phyloP scores from a whole-genome alignment of 2,797 vertebrate species.

The Margarornis squamiger region DNA sequence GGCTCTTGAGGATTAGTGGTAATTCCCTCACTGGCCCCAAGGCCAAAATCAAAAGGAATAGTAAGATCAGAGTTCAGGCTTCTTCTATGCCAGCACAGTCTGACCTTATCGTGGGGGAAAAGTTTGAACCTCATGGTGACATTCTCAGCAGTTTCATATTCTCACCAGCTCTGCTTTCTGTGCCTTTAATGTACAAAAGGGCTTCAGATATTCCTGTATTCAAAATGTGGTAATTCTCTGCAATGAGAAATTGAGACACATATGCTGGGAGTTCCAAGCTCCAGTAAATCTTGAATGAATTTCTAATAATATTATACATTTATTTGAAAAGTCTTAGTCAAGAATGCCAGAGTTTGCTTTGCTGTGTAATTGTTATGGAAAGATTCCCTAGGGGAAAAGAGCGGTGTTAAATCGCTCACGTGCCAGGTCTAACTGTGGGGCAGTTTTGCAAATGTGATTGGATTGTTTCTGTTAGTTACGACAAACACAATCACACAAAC shows the following conservation, averaged over 20 bases:
- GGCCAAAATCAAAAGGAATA: neutral
- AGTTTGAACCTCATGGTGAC: neutral
- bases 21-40: neutral
- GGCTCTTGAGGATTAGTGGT: neutral
- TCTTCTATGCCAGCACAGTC: neutral
- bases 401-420: neutral
- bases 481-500: neutral
- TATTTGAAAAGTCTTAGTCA: neutral
- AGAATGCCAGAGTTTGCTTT: neutral
- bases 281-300: neutral
- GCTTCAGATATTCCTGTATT: neutral
- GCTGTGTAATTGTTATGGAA: neutral
- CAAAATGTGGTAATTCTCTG: neutral
- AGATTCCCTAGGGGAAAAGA: neutral
- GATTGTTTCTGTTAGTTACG: neutral
- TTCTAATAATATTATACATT: neutral
- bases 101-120: neutral
- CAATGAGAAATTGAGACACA: neutral
- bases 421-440: neutral
- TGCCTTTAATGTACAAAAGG: neutral
- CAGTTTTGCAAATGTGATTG: neutral
- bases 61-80: neutral
- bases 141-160: neutral
- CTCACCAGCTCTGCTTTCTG: neutral
- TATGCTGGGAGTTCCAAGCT: neutral